Conservation (phyloP, 2,888 invertebrate species). For the Xiphydria camelus region DNA sequence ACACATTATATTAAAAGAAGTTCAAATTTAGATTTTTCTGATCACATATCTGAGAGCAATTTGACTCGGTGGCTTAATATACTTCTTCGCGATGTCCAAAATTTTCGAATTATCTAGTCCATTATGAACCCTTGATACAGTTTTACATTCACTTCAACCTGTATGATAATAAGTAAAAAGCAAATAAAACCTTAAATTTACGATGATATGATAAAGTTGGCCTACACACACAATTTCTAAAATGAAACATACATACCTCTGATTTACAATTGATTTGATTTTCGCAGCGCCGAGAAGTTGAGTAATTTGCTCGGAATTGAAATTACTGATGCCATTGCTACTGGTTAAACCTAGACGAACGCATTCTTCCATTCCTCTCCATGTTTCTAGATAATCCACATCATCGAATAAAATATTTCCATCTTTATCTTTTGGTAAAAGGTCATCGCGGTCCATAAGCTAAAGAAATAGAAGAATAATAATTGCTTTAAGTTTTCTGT, state of each 20-base stretch:
- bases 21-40: constrained; percentile 36
- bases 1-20: constrained; percentile 10
- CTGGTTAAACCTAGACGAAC: constrained; percentile 65
- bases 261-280: constrained; percentile 67
- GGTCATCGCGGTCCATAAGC: constrained; percentile 69
- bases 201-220: no score
- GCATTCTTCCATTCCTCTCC: constrained; percentile 76
- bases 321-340: constrained; percentile 81
- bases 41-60: constrained; percentile 68
- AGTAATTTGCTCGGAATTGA: constrained; percentile 73
- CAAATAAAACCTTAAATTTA: no score
- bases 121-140: constrained; percentile 69
- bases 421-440: constrained; percentile 66
- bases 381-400: constrained; percentile 74
- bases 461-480: constrained; percentile 14
- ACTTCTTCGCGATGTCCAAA: constrained; percentile 63
- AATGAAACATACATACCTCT: no score
- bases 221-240: no score
- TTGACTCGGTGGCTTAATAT: constrained; percentile 71
- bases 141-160: constrained; percentile 82
- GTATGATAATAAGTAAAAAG: no score
- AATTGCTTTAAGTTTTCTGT: no score
- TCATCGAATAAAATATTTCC: constrained; percentile 67
- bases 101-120: constrained; percentile 70
- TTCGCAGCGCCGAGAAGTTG: constrained; percentile 64